Evolutionary conservation across 2,888 invertebrate genomes (phyloP).

Genomic region (Globia sparganii): DNA sequence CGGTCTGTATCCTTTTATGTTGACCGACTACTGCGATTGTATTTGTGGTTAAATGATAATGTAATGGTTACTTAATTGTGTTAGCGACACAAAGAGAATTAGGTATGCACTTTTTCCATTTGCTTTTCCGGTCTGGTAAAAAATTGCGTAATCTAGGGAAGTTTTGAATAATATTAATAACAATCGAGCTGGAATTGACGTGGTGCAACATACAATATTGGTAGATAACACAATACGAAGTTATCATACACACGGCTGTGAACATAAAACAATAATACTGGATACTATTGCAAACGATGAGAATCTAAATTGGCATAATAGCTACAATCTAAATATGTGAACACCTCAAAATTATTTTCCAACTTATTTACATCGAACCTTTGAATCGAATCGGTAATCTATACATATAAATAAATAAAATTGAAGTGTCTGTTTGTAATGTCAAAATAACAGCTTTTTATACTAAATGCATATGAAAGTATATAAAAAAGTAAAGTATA

Average conservation of each 20-base stretch:
- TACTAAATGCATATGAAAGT: too few relatives aligned
- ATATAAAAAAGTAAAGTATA: too few relatives aligned
- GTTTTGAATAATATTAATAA: not conserved
- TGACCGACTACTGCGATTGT: slow-evolving; percentile 21
- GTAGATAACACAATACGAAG: not conserved
- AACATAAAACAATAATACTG: not conserved
- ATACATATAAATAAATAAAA: not conserved
- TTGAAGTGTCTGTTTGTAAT: too few relatives aligned
- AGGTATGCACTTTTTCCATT: not conserved
- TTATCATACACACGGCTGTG: not conserved
- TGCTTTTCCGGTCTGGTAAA: not conserved
- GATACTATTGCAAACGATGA: not conserved
- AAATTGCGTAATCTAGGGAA: not conserved
- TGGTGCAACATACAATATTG: not conserved
- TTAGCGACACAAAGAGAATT: not conserved
- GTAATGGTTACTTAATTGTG: slow-evolving; percentile 5
- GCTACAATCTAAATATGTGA: not conserved
- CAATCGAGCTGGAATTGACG: not conserved
- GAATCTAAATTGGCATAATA: not conserved
- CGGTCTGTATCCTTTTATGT: slow-evolving; percentile 42
- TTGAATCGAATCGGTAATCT: not conserved
- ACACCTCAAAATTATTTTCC: not conserved
- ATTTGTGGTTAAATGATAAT: slow-evolving; percentile 19
- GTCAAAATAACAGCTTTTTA: too few relatives aligned
- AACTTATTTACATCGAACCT: not conserved